Base-by-base conservation (phyloP, 2,113 vertebrate genomes). In the Misgurnus anguillicaudatus region DNA sequence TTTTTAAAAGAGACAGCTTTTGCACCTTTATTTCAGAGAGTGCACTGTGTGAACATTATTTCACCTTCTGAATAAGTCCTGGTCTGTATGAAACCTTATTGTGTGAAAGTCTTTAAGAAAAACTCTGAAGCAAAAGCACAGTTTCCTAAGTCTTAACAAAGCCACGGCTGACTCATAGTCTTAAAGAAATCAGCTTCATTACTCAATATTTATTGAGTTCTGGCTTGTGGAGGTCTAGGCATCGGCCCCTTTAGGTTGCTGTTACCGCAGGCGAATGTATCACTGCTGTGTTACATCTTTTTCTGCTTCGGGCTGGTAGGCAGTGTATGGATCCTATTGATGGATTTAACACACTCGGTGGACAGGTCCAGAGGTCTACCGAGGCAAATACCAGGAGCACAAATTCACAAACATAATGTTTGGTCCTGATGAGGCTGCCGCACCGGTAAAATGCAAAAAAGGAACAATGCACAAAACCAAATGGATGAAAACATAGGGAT, bases 181-280 rank as follows among this genome's bases (percentile, higher is more conserved):
- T 62, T 77, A 73, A 75, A 10, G 48, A 82, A 85, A 82, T 80
- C 78, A 61, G 63, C 76, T 78, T 65, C 55, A 78, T 85, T 88
- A 80, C 85, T 89, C 86, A 88, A 90, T 88, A 88, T 66, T 83
- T 87, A 87, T 86, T 70, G 87, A 90, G 80, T 80, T 67, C 82
- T 57, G 73, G 82, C 63, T 41, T 82, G 51, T 73, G 80, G 48
- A 45, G 72, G 55, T 73, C 84, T 47, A 85, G 66, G 76, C 31
- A 63, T 70, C 41, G 1, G 58, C 79, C 79, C 73, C 80, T 41
- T 9, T 39, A 64, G 75, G 58, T 36, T 36, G 48, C 75, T 75
- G 58, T 53, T 81, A 65, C 75, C 68, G 71, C 75, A 67, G 72
- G 77, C 24, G 36, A 72, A n/a, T 80, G 21, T 38, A 42, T 60